Base-by-base conservation (phyloP, 2,113 vertebrate genomes). In the Ascaphus truei region DNA sequence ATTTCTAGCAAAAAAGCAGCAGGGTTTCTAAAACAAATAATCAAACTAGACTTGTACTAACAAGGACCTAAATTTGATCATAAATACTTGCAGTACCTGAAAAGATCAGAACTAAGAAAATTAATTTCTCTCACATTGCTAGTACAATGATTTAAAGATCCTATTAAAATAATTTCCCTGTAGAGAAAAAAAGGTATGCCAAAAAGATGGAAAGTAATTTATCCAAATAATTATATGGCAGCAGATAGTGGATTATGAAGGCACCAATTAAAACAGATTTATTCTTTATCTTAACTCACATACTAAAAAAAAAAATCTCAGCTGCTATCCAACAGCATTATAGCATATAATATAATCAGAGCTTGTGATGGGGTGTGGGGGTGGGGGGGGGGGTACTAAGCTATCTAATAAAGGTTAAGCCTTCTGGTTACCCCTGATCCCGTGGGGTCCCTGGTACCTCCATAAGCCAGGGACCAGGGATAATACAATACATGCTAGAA, bases 251-350 rank as follows among this genome's bases (percentile, higher is more conserved):
- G 53, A 68, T 59, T 59, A 50, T 68, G 53, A 58, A 59, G 55
- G 55, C 22, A 58, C 53, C 65, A 68, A 68, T 68, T 68, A 68
- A 68, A 68, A 68, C 33, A 68, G 65, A 68, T 68, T 68, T 68
- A 68, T 58, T 33, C 23, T 47, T 48, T n/a, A 68, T 27, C 51
- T 7, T 15, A 39, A 39, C 26, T 31, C 50, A 26, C 29, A 65
- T 18, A 52, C 26, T 30, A 41, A 65, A 65, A 53, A 45, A 45
- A 41, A 41, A 41, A 41, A 41, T n/a, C 4, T 12, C 11, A 53
- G 22, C 30, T 29, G 12, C 36, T 56, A 30, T 27, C 62, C 52
- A 58, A 57, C 51, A 31, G 16, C 47, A 48, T 41, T 56, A n/a
- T 56, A 16, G 36, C 22, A 29, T 39, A 23, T 52, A 58, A 41